Conservation (phyloP, 2,113 vertebrate genomes). For the Thamnophis sirtalis region DNA sequence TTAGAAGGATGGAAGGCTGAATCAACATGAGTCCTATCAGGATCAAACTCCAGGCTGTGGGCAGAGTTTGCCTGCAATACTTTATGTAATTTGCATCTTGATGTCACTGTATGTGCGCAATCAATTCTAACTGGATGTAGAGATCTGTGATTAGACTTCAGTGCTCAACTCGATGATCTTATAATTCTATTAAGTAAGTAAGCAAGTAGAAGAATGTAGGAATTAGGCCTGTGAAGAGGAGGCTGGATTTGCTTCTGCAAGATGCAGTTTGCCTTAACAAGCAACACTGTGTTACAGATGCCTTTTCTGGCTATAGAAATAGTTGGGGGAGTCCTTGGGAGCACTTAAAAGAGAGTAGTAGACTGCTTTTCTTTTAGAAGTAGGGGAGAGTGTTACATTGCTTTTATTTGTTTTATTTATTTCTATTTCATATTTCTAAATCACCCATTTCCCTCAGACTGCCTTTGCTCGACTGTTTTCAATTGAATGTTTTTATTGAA, state of each 20-base stretch:
- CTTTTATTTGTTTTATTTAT: background rate
- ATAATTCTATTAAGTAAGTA: background rate
- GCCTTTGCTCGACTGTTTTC: background rate
- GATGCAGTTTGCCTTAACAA: background rate
- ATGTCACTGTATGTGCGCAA: background rate
- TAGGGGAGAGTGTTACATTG: background rate
- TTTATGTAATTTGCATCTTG: background rate
- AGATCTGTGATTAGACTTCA: background rate
- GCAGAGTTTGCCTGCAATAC: background rate
- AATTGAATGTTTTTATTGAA: background rate
- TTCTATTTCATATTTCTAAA: background rate
- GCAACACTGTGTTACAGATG: background rate
- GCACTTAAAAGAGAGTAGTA: background rate
- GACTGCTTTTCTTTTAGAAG: background rate
- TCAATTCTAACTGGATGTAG: background rate
- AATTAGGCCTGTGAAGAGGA: background rate
- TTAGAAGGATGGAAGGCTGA: background rate
- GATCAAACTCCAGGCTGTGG: background rate
- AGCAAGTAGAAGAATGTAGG: background rate
- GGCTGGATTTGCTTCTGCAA: background rate
- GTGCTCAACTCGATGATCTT: background rate
- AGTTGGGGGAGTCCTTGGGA: background rate
- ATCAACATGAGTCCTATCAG: background rate
- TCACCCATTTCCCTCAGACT: background rate
- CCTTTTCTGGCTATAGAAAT: background rate